Base-by-base conservation (phyloP, 2,888 invertebrate species). In the Thecophora atra region DNA sequence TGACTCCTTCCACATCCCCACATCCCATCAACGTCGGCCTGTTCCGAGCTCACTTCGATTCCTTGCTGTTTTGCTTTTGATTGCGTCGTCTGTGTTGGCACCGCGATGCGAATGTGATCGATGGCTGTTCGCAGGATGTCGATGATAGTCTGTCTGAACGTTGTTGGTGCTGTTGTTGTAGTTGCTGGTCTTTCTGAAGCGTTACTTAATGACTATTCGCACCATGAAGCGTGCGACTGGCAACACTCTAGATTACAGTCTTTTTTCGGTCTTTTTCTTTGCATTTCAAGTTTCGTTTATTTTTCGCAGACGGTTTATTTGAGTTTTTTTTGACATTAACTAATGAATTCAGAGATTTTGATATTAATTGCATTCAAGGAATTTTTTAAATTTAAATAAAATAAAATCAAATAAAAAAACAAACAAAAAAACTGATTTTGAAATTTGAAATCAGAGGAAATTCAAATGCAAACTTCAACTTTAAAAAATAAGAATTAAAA, bases 211-310 rank as follows among this genome's bases (percentile, higher is more conserved):
- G 67, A 67, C 56, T 67, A 56, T 67, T 67, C 54, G 67, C 54
- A 37, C 67, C 67, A 37, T 67, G 67, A 67, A 67, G 67, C 56
- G 67, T 67, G 67, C 67, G 67, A 67, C 37, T 67, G 67, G 67
- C 56, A 67, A 67, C 67, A 67, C 67, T 28, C 30, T 17, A 11
- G 17, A 56, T 54, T 42, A 28, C 28, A 7, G 26, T 19, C 52
- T 19, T n/a, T n/a, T n/a, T n/a, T n/a, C n/a, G 19, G 19, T 7
- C 52, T 52, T 52, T 52, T 52, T 5, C 47, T 8, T 47, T 15
- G 11, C 47, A 47, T 52, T 52, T 30, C 17, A 30, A 19, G 26
- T 47, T 6, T 13, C 5, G 3, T 26, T 65, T 65, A 8, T 65
- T 63, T 37, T n/a, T 4, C 3, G 60, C 4, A 19, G n/a, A 19